Base-by-base conservation (phyloP, 2,888 invertebrate genomes). In the Eristalinus aeneus region DNA sequence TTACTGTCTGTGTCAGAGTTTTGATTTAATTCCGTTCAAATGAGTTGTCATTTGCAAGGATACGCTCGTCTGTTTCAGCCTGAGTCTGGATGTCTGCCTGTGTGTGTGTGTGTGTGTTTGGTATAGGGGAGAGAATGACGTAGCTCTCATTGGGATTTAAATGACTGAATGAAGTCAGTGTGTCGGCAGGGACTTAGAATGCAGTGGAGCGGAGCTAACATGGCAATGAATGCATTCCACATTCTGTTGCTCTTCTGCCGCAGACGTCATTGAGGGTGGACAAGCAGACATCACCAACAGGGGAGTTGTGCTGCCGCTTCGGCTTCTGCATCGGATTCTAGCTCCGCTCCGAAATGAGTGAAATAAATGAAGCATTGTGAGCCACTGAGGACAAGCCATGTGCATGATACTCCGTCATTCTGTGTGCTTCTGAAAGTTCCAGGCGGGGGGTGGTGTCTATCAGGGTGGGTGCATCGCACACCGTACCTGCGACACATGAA, bases 1-100 rank as follows among this genome's bases (percentile, higher is more conserved):
- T 5, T 10, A 11, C 36, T 46, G 34, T 1, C 32, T 71, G 69
- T 54, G 39, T 74, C 75, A 74, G 69, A 22, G 31, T 64, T 86
- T 71, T 78, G 82, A 82, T 74, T 82, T 82, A 86, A 86, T 86
- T 82, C 82, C 77, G 65, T 82, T 22, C 71, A 73, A 74, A 86
- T 86, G 82, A 82, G 78, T 86, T 86, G 86, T 86, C 86, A 86
- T 86, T 86, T 78, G 86, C 86, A 86, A 74, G 73, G 76, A 85
- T 77, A 56, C 56, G 56, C n/a, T 6, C 60, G 65, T 16, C 32
- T 16, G 31, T 39, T 58, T 23, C n/a, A 27, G n/a, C 12, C 2
- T 27, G 27, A 27, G 27, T 27, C 2, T 12, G 22, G 11, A 23
- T n/a, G n/a, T n/a, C n/a, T n/a, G n/a, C n/a, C n/a, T n/a, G 22